Conservation (phyloP, 2,113 vertebrate genomes). For the Gymnarchus niloticus region DNA sequence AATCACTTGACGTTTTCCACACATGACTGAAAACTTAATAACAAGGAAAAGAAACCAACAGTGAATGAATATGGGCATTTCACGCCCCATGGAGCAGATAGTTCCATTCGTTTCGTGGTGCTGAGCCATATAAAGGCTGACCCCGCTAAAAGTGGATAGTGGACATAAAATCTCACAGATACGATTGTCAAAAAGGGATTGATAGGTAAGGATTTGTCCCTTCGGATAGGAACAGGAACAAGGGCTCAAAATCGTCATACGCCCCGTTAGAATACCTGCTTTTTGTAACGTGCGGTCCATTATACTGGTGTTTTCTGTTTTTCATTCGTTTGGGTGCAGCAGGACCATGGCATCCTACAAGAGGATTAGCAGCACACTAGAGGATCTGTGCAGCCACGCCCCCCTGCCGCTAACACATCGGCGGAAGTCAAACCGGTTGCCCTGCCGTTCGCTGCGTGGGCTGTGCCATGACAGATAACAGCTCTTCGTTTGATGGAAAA, state of each 20-base stretch:
- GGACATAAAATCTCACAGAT: slow-evolving; percentile 3
- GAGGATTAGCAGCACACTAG: too few species aligned
- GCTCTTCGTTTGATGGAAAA: too few species aligned
- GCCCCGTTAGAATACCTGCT: neutral
- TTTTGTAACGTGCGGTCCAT: neutral
- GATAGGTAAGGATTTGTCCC: neutral
- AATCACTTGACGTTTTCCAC: too few species aligned
- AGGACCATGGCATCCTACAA: too few species aligned
- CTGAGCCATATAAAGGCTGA: neutral
- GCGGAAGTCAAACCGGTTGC: neutral
- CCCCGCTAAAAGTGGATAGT: neutral
- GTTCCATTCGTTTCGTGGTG: too few species aligned
- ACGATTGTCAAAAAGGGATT: neutral
- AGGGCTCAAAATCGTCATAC: neutral
- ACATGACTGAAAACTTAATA: too few species aligned
- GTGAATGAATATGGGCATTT: too few species aligned
- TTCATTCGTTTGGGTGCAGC: neutral
- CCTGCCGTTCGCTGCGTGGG: neutral
- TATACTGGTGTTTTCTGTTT: neutral
- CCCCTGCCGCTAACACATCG: neutral
- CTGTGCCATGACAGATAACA: too few species aligned
- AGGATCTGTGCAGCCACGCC: neutral
- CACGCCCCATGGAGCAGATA: neutral
- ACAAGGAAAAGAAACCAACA: too few species aligned
- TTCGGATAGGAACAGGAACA: neutral